phyloP scores from a whole-genome alignment of 1,140 invertebrate species.

The Caligus rogercresseyi region DNA sequence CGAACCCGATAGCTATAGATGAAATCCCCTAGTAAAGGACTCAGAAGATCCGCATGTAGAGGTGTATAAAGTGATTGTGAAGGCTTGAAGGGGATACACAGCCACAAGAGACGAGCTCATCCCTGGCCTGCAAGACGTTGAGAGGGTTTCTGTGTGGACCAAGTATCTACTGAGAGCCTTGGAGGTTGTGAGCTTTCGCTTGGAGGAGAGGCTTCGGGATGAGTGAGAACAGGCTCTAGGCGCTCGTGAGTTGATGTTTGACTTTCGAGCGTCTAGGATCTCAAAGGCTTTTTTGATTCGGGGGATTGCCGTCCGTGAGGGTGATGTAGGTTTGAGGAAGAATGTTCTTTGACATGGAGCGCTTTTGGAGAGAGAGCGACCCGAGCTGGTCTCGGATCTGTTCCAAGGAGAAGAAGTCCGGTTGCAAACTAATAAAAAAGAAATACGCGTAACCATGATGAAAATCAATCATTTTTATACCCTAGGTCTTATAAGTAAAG shows the following conservation, averaged over 20 bases:
- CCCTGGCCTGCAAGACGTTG: too few species aligned
- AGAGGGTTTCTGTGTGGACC: neutral
- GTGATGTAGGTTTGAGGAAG: neutral
- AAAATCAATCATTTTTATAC: too few species aligned
- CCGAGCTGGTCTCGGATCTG: neutral
- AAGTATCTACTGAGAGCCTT: neutral
- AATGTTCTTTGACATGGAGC: neutral
- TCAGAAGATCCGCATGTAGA: neutral
- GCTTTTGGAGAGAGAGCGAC: too few species aligned
- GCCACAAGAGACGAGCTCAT: neutral
- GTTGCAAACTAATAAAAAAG: neutral
- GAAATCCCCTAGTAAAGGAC: neutral
- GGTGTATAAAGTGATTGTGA: neutral
- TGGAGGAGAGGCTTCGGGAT: neutral
- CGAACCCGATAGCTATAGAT: neutral
- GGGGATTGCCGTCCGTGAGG: neutral
- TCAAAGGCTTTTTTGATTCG: neutral
- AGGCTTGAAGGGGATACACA: neutral
- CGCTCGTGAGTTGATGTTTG: neutral
- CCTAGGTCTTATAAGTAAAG: too few species aligned
- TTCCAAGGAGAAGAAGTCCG: neutral
- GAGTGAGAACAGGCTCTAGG: neutral
- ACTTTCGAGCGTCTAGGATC: neutral
- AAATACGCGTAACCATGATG: too few species aligned
- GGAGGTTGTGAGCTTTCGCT: neutral